These are phyloP conservation scores for Pangasius larnaudii DNA, from an alignment of 2,797 vertebrate genomes.

Conservation along the genomic window DNA sequence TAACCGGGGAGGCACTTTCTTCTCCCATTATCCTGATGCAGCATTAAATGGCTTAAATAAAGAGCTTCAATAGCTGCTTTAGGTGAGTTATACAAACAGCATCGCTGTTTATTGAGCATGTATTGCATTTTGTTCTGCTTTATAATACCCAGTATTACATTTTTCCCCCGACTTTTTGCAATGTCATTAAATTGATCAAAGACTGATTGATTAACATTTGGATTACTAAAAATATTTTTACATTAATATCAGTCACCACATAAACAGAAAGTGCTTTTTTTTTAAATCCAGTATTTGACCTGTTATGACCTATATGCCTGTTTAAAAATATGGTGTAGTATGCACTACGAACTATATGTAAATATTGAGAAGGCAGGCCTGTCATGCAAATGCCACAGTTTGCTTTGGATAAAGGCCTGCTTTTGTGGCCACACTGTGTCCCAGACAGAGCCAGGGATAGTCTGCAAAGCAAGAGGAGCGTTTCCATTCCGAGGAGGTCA, in stretches of 20 bases:
- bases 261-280: background rate
- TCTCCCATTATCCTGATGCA: background rate
- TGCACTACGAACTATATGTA: slow-evolving; percentile 30
- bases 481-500: slow-evolving; percentile 47
- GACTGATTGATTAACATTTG: background rate
- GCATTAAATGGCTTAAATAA: background rate
- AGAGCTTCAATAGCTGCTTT: background rate
- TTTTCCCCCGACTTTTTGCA: background rate
- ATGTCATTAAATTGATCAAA: background rate
- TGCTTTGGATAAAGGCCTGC: slow-evolving; percentile 46
- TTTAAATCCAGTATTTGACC: background rate
- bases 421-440: slow-evolving; percentile 44
- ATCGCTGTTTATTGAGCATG: background rate
- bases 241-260: background rate
- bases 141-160: background rate
- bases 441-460: slow-evolving; percentile 12
- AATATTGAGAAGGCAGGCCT: slow-evolving; percentile 40
- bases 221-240: background rate
- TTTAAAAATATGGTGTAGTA: background rate
- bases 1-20: background rate
- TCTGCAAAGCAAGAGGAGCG: slow-evolving; percentile 15
- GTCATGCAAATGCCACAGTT: slow-evolving; percentile 59
- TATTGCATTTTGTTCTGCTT: background rate
- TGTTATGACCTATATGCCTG: too few species aligned
- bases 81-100: background rate